A percentile compares a stretch with the other conserved stretches of the same genome.
Conservation (phyloP, 2,888 invertebrate species). For the Nebria brevicollis region DNA sequence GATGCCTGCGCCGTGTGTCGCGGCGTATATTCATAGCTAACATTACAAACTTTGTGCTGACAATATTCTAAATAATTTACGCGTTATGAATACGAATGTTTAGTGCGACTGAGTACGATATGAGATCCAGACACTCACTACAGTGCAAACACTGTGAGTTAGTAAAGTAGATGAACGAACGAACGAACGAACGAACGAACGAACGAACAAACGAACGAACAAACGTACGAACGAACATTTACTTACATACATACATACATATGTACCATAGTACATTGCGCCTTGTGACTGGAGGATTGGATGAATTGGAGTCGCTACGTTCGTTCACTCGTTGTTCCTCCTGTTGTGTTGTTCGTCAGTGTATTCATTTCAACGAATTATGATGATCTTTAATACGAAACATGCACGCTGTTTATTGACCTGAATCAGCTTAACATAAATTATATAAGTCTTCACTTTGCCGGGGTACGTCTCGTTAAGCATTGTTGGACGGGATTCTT, state of each 20-base stretch:
- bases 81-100: constrained; percentile 47
- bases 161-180: not conserved
- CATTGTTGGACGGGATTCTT: no score
- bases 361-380: not conserved
- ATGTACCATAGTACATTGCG: not conserved
- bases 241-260: no score
- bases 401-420: not conserved
- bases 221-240: no score
- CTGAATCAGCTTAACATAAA: not conserved
- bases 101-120: constrained; percentile 11
- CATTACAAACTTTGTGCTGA: constrained; percentile 47
- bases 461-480: no score
- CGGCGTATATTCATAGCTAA: constrained; percentile 42
- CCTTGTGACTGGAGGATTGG: not conserved
- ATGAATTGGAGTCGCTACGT: no score
- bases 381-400: not conserved
- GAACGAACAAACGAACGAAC: no score
- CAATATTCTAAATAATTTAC: constrained; percentile 47
- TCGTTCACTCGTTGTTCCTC: not conserved
- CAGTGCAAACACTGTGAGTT: not conserved
- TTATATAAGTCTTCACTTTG: not conserved
- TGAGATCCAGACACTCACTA: not conserved
- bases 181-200: not conserved
- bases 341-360: not conserved
- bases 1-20: constrained; percentile 18